Percentiles rank a stretch among this genome's conserved stretches.
phyloP scores from a whole-genome alignment of 2,888 invertebrate genomes.

The Panzeria rudis region DNA sequence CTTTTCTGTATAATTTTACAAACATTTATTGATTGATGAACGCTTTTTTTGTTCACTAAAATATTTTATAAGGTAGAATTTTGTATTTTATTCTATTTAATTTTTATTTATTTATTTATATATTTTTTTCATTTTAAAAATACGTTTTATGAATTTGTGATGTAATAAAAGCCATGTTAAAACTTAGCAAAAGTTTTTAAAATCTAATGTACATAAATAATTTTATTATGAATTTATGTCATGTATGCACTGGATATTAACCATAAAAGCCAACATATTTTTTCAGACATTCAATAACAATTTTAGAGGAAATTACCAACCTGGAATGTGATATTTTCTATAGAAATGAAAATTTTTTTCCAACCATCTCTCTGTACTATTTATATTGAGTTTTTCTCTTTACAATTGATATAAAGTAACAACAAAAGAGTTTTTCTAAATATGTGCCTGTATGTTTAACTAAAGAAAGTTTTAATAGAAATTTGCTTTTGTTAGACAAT shows the following conservation, averaged over 20 bases:
- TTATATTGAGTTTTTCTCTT: not conserved
- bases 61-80: constrained; percentile 17
- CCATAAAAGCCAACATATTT: not conserved
- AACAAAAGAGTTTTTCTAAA: no score
- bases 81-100: not conserved
- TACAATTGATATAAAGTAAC: not conserved
- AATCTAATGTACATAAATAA: not conserved
- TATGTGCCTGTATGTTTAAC: not conserved
- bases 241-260: not conserved
- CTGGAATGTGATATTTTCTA: not conserved
- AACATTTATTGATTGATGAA: constrained; percentile 39
- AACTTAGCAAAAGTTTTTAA: not conserved
- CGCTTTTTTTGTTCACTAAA: not conserved
- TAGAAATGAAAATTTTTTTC: not conserved
- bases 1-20: constrained; percentile 12
- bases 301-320: not conserved
- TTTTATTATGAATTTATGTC: not conserved
- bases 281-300: not conserved
- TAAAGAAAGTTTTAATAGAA: no score
- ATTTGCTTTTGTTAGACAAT: not conserved
- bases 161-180: not conserved
- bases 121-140: not conserved
- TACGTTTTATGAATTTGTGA: constrained; percentile 25
- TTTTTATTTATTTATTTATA: no score
- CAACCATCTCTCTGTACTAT: no score